Evolutionary conservation across 2,888 invertebrate genomes (phyloP), one percentile per base, ranked within the genome.

Genomic region (Drosophila cyrtoloma): DNA sequence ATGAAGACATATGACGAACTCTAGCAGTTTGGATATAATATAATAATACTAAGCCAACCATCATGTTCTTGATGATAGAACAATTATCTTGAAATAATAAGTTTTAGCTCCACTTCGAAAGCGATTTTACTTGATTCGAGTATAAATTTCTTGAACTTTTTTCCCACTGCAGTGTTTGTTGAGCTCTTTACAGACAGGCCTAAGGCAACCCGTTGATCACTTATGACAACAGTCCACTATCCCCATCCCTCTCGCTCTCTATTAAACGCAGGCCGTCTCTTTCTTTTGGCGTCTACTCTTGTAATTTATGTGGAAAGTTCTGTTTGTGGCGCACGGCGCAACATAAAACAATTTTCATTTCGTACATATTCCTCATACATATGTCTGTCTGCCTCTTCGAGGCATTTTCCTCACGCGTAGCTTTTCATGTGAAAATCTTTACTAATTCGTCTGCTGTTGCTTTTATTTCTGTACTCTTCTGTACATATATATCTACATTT

Each of bases 271-370:
- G 7, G 47, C 22, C 1, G 14, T 58, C 47, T 57, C 33, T 37
- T 10, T 37, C 47, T 5, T 16, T 16, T 60, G 42, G 52, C 61
- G 52, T 69, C 51, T 71, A 28, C 50, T 63, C 80, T 58, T 86
- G 86, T 88, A 86, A 86, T 86, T 86, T 86, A 86, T 86, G 86
- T 88, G 86, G 86, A 81, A 88, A 88, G 83, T 75, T 88, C 63
- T 71, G 77, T 47, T 47, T 66, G 61, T 55, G 66, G 60, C 66
- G 60, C 67, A 76, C 81, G 63, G 58, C 72, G 72, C 65, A 70
- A 89, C 85, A 86, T 89, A 88, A 90, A 90, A 82, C 90, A 87
- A 90, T 86, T 86, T 86, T 90, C 83, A 87, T 80, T 87, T 66
- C 69, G 9, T 59, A 35, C n/a, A 79, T 63, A 61, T 51, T 33